Percentiles rank a stretch among this genome's conserved stretches.
phyloP scores from a whole-genome alignment of 2,113 vertebrate genomes.

The Phoxinus phoxinus region DNA sequence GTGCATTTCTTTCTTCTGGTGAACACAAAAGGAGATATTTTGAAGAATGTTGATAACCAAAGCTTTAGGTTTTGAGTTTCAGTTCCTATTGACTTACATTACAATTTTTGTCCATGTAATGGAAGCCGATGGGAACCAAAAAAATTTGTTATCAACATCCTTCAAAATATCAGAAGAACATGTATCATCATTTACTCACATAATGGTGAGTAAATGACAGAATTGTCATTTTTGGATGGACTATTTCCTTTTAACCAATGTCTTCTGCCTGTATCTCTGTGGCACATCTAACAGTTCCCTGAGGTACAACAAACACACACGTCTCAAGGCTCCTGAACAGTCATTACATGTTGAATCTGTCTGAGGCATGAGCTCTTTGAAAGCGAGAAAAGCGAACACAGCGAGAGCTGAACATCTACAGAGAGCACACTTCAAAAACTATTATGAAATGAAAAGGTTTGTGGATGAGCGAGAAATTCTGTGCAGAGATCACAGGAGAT shows the following conservation, averaged over 20 bases:
- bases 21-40: neutral
- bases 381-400: slow-evolving; percentile 4
- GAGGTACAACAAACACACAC: slow-evolving; percentile 12
- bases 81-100: neutral
- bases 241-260: neutral
- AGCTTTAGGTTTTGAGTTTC: too few relatives aligned
- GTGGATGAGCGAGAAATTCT: slow-evolving; percentile 15
- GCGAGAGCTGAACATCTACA: neutral
- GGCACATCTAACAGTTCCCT: slow-evolving; percentile 15
- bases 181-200: neutral
- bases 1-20: neutral
- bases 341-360: slow-evolving; percentile 11
- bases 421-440: slow-evolving; percentile 44
- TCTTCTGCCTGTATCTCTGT: neutral
- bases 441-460: slow-evolving; percentile 36
- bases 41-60: neutral
- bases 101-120: neutral
- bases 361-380: slow-evolving; percentile 15
- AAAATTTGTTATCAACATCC: neutral
- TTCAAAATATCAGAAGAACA: neutral
- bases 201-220: neutral
- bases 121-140: neutral
- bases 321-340: slow-evolving; percentile 2
- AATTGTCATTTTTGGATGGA: neutral
- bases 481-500: slow-evolving; percentile 40